These are phyloP conservation scores for Ormia ochracea DNA, from an alignment of 2,888 invertebrate species.

Conservation along the genomic window DNA sequence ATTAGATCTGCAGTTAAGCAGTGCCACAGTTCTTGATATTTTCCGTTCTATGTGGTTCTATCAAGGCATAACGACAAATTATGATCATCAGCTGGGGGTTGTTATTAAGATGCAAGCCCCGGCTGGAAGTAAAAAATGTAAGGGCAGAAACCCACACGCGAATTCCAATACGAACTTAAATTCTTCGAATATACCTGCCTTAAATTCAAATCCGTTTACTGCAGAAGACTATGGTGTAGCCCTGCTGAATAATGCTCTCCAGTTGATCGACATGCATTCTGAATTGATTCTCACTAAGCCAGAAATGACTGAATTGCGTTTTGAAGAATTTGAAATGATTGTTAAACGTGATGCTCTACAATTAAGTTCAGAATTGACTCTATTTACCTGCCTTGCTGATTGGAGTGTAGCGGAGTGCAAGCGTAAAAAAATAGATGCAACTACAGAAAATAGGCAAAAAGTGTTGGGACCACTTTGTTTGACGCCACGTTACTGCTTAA, in stretches of 20 bases:
- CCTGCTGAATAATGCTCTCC: conserved; percentile 75
- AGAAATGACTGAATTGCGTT: conserved; percentile 73
- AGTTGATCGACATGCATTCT: conserved; percentile 77
- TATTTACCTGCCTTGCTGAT: conserved; percentile 75
- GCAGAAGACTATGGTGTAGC: conserved; percentile 76
- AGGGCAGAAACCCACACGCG: conserved; percentile 63
- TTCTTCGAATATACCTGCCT: conserved; percentile 63
- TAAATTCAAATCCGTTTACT: conserved; percentile 74
- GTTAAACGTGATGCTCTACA: conserved; percentile 75
- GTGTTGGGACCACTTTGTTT: conserved; percentile 76
- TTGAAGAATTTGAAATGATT: conserved; percentile 76
- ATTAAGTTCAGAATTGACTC: conserved; percentile 73
- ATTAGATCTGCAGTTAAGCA: conserved; percentile 75
- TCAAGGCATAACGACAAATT: conserved; percentile 72
- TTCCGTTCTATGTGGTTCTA: conserved; percentile 76
- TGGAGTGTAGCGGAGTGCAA: conserved; percentile 76
- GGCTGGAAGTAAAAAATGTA: conserved; percentile 59
- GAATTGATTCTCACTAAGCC: conserved; percentile 72
- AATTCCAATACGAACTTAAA: conserved; percentile 38
- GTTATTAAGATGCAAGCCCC: conserved; percentile 71
- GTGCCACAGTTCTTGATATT: conserved; percentile 75
- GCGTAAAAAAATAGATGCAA: conserved; percentile 73
- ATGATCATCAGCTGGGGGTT: conserved; percentile 69
- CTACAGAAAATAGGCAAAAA: conserved; percentile 74
- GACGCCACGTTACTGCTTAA: conserved; percentile 73